A percentile compares a stretch with the other conserved stretches of the same genome.
Conservation (phyloP, 2,113 vertebrate genomes). For the Hypocryptadius cinnamomeus region DNA sequence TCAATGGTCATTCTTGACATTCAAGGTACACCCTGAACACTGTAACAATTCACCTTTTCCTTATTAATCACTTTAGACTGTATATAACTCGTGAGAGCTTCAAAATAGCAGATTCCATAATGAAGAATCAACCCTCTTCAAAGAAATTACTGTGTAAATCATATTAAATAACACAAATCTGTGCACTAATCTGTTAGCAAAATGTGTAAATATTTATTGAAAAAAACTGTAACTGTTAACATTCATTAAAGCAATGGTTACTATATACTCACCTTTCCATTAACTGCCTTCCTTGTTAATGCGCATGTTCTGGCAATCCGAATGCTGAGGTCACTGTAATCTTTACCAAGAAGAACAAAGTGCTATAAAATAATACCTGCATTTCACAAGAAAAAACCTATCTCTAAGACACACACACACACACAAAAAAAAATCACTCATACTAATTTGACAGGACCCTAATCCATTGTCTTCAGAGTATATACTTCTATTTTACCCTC, state of each 20-base stretch:
- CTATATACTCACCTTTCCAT: conserved; percentile 22
- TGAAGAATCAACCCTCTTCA: neutral
- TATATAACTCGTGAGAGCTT: neutral
- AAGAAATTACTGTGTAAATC: neutral
- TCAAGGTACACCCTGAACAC: neutral
- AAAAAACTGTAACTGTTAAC: neutral
- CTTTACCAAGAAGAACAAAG: conserved; percentile 38
- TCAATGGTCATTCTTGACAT: neutral
- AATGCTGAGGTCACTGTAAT: conserved; percentile 70
- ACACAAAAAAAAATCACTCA: neutral
- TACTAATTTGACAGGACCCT: neutral
- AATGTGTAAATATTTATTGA: neutral
- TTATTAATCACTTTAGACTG: neutral
- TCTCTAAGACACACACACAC: neutral
- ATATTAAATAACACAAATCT: neutral
- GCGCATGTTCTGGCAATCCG: conserved; percentile 73
- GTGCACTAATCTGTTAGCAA: neutral
- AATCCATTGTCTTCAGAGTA: neutral
- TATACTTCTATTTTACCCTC: neutral
- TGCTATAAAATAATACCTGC: neutral
- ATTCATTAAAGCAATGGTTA: neutral
- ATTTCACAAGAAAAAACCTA: neutral
- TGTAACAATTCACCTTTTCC: neutral
- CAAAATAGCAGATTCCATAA: neutral
- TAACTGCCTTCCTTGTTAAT: neutral